phyloP scores from a whole-genome alignment of 2,888 invertebrate genomes.

The Cyaniris semiargus region DNA sequence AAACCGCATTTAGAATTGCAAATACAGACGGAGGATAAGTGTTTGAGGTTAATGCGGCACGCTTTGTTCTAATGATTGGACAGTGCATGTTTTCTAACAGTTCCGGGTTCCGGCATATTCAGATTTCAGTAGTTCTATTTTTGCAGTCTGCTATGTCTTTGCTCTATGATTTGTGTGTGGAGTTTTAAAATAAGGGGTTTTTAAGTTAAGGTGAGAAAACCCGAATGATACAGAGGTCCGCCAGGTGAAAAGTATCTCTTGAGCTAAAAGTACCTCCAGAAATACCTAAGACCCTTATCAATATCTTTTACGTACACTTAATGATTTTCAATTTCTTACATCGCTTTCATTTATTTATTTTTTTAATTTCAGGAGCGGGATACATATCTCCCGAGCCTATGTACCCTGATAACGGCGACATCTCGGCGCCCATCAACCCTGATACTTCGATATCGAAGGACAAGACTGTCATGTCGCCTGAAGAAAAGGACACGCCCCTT shows the following conservation, averaged over 20 bases:
- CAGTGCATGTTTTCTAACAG: conserved; percentile 1
- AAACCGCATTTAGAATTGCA: conserved; percentile 24
- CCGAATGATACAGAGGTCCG: too few species aligned
- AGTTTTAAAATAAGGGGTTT: not conserved
- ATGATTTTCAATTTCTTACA: not conserved
- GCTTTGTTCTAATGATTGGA: conserved; percentile 29
- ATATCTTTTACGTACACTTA: too few species aligned
- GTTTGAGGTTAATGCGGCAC: conserved; percentile 29
- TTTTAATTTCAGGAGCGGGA: conserved; percentile 57
- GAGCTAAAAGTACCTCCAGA: too few species aligned
- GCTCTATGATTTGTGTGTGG: not conserved
- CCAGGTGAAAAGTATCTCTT: too few species aligned
- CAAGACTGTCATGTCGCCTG: conserved; percentile 44
- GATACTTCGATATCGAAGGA: conserved; percentile 59
- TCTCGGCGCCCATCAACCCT: conserved; percentile 63
- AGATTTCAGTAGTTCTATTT: conserved; percentile 5
- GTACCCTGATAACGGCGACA: conserved; percentile 76
- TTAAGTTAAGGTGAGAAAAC: not conserved
- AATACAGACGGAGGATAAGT: conserved; percentile 21
- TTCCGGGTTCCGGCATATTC: conserved; percentile 9
- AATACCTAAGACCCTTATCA: too few species aligned
- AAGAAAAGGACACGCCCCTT: conserved; percentile 67
- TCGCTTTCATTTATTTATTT: not conserved
- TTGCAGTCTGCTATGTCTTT: not conserved
- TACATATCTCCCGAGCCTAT: conserved; percentile 85